Percentiles rank a stretch among this genome's conserved stretches.
phyloP scores from a whole-genome alignment of 2,797 vertebrate species.

The Scolopax rusticola region DNA sequence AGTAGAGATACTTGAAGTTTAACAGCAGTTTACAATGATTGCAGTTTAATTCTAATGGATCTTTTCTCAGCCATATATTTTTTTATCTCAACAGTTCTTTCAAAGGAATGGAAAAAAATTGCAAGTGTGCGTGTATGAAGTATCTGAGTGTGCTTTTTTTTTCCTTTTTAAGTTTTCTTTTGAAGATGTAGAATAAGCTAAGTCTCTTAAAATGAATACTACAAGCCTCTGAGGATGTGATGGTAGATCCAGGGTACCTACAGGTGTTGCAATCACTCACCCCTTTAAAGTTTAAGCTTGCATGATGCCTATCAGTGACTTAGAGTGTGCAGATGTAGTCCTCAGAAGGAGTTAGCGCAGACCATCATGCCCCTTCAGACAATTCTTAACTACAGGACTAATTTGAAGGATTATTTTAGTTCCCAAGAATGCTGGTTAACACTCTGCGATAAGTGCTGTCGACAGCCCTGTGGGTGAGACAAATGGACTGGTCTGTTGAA shows the following conservation, averaged over 20 bases:
- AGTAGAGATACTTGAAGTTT: background rate
- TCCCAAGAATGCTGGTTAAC: accelerated
- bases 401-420: background rate
- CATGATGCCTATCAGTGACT: background rate
- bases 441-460: accelerated
- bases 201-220: background rate
- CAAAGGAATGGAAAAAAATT: background rate
- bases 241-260: background rate
- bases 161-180: background rate
- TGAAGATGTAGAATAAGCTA: background rate
- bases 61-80: background rate
- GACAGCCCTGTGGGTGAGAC: background rate
- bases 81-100: background rate
- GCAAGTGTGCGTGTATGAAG: background rate
- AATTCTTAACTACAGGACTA: background rate
- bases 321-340: accelerated
- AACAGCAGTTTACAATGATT: slow-evolving; percentile 16
- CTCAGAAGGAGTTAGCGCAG: background rate
- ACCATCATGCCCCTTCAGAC: background rate
- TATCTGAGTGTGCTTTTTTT: background rate
- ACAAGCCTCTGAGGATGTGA: background rate
- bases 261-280: background rate
- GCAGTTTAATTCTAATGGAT: background rate
- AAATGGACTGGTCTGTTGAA: background rate
- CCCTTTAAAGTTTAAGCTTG: background rate